These are phyloP conservation scores for Octopus bimaculoides DNA, from an alignment of 1,140 invertebrate genomes.

Conservation along the genomic window DNA sequence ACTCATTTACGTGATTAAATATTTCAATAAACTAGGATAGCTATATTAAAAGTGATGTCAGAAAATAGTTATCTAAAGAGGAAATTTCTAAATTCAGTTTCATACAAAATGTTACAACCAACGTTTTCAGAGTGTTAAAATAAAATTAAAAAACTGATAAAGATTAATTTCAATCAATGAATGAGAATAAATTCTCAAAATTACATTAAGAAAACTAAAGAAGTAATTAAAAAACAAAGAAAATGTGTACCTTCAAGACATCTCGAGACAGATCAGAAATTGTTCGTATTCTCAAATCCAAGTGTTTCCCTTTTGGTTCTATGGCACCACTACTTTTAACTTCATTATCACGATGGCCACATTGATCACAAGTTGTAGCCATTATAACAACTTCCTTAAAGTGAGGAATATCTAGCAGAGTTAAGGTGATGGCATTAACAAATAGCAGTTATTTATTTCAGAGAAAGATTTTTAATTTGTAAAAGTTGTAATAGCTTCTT, in stretches of 20 bases:
- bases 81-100: background rate
- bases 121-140: background rate
- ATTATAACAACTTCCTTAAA: slow-evolving; percentile 97
- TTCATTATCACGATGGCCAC: slow-evolving; percentile 89
- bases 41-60: background rate
- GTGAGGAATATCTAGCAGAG: slow-evolving; percentile 77
- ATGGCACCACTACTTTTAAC: slow-evolving; percentile 93
- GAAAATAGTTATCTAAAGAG: background rate
- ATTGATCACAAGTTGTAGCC: slow-evolving; percentile 88
- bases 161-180: background rate
- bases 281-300: slow-evolving; percentile 73
- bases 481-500: too few relatives aligned
- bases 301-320: slow-evolving; percentile 76
- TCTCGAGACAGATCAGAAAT: slow-evolving; percentile 85
- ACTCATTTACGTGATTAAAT: background rate
- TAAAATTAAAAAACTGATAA: background rate
- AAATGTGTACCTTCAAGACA: slow-evolving; percentile 75
- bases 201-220: too few relatives aligned
- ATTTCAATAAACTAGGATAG: background rate
- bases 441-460: background rate
- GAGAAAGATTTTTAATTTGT: too few relatives aligned
- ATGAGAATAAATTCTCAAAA: too few relatives aligned
- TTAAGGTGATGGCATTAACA: background rate
- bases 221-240: too few relatives aligned
- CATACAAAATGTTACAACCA: too few relatives aligned